Percentiles rank a stretch among this genome's conserved stretches.
Conservation (phyloP, 2,113 vertebrate species). For the Cranoglanis bouderius region DNA sequence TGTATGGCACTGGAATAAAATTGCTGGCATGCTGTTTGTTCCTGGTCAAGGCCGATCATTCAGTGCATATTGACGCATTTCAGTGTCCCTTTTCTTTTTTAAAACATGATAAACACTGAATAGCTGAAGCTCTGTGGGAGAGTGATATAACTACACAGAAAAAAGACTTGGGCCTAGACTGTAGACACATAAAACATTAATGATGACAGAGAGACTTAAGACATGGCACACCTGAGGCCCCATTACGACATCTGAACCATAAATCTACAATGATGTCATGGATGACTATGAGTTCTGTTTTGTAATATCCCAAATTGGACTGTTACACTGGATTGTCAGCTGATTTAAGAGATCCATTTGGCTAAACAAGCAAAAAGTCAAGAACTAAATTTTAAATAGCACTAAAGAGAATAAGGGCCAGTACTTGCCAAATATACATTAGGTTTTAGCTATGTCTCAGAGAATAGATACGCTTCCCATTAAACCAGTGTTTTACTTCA, state of each 20-base stretch:
- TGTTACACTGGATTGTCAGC: background rate
- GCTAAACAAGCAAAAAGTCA: constrained; percentile 8
- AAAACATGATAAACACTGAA: background rate
- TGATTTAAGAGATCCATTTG: background rate
- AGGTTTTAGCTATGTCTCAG: background rate
- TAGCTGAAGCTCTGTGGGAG: background rate
- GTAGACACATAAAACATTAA: constrained; percentile 13
- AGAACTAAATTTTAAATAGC: background rate
- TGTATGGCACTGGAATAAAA: constrained; percentile 42
- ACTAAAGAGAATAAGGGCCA: background rate
- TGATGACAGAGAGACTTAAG: constrained; percentile 1
- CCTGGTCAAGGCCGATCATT: constrained; percentile 41
- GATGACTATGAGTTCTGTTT: constrained; percentile 15
- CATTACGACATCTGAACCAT: background rate
- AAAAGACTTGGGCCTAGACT: background rate
- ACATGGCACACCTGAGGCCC: background rate
- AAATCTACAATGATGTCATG: constrained; percentile 24
- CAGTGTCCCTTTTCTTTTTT: background rate
- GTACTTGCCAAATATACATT: background rate
- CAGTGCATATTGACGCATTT: constrained; percentile 8
- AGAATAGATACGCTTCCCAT: background rate
- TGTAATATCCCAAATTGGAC: background rate
- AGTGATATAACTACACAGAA: background rate
- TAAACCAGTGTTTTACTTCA: background rate
- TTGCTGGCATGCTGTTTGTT: constrained; percentile 39